phyloP scores from a whole-genome alignment of 2,888 invertebrate genomes.

The Hyles lineata region DNA sequence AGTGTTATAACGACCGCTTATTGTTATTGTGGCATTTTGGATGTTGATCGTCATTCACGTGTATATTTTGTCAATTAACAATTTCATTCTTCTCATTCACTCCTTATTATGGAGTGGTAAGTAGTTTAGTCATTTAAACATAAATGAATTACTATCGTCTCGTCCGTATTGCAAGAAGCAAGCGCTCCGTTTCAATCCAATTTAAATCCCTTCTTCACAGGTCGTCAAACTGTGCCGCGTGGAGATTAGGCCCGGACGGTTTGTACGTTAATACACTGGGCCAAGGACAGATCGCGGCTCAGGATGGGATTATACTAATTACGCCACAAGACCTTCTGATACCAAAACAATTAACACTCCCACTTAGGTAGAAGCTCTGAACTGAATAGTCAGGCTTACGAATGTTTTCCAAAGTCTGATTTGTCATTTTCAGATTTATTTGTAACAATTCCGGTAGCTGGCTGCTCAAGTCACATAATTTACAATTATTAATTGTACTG shows the following conservation, averaged over 20 bases:
- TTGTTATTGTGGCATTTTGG: not conserved
- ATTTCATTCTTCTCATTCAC: not conserved
- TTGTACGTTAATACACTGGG: not conserved
- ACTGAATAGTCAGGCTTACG: not conserved
- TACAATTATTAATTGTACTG: not conserved
- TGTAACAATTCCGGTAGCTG: not conserved
- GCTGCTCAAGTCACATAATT: not conserved
- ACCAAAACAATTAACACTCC: not conserved
- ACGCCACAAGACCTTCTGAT: not conserved
- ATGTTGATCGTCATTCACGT: not conserved
- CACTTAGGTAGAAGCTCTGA: not conserved
- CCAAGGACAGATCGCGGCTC: slow-evolving; percentile 2
- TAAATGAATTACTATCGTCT: not conserved
- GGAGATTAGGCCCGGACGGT: not conserved
- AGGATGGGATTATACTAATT: not conserved
- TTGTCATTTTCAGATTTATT: not conserved
- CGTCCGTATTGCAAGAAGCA: no score
- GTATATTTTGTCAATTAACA: not conserved
- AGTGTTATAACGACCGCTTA: slow-evolving; percentile 18
- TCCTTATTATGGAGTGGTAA: slow-evolving; percentile 2
- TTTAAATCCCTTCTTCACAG: not conserved
- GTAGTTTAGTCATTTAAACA: not conserved
- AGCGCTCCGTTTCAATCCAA: not conserved
- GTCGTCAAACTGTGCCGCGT: not conserved
- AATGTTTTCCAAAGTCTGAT: not conserved